Conservation (phyloP, 1,140 invertebrate genomes). For the Drosophila prosaltans region DNA sequence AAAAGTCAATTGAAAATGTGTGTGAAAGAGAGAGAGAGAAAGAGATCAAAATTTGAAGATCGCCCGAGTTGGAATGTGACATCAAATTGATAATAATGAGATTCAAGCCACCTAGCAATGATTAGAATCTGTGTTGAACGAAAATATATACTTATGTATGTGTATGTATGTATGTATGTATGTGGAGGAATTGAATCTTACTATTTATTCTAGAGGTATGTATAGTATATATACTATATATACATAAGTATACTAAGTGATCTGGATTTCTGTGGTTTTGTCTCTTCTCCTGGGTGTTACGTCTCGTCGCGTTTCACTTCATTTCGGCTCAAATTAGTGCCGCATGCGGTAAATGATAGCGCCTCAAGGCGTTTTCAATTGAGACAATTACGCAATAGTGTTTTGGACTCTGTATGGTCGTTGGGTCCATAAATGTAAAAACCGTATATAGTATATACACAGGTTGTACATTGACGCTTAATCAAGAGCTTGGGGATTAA, state of each 20-base stretch:
- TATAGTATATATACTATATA: not conserved
- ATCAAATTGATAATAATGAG: conserved; percentile 38
- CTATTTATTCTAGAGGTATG: not conserved
- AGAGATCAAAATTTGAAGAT: conserved; percentile 30
- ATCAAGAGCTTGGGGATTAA: conserved; percentile 26
- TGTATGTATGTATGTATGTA: too few species aligned
- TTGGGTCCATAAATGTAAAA: conserved; percentile 3
- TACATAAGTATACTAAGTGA: not conserved
- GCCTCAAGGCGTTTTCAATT: conserved; percentile 78
- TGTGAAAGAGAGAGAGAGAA: conserved; percentile 19
- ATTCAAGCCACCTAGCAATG: conserved; percentile 26
- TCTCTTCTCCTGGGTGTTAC: not conserved
- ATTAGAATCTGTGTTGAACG: conserved; percentile 22
- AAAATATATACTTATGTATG: too few species aligned
- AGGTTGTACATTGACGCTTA: conserved; percentile 22
- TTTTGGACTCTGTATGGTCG: conserved; percentile 13
- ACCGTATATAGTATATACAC: conserved; percentile 4
- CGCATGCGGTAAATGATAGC: conserved; percentile 71
- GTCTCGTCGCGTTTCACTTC: conserved; percentile 10
- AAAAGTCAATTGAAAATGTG: conserved; percentile 47
- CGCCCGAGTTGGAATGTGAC: conserved; percentile 26
- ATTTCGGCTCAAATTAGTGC: conserved; percentile 57
- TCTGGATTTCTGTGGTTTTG: not conserved
- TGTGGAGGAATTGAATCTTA: not conserved
- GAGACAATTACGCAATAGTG: conserved; percentile 69